Evolutionary conservation across 2,797 vertebrate species (phyloP).

Genomic region (Brachyrhaphis roseni): DNA sequence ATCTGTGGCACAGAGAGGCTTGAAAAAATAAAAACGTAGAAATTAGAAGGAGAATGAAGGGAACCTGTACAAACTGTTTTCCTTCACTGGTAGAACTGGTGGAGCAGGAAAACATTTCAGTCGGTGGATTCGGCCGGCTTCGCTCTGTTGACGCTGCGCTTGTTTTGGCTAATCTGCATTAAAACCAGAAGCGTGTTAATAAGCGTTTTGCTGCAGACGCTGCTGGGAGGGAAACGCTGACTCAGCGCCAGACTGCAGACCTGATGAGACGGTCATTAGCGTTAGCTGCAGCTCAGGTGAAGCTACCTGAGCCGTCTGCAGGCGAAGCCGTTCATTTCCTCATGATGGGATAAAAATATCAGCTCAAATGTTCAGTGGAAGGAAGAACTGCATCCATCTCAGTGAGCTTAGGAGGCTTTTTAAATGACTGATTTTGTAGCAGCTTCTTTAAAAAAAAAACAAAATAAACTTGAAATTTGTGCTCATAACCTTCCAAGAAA

Average conservation of each 20-base stretch:
- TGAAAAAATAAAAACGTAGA: background rate
- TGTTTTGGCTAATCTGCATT: background rate
- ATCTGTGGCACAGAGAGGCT: background rate
- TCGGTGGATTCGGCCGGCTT: background rate
- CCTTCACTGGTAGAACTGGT: too few relatives aligned
- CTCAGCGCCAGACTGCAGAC: conserved; percentile 33
- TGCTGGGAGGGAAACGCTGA: conserved; percentile 38
- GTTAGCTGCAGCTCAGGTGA: conserved; percentile 48
- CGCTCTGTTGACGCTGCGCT: background rate
- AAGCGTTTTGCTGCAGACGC: conserved; percentile 14
- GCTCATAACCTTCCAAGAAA: too few relatives aligned
- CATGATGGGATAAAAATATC: background rate
- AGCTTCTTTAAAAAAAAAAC: too few relatives aligned
- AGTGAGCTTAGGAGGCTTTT: too few relatives aligned
- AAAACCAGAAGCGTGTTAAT: conserved; percentile 9
- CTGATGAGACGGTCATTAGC: conserved; percentile 28
- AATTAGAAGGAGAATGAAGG: background rate
- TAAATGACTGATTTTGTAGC: too few relatives aligned
- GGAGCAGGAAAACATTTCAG: background rate
- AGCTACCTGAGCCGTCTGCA: background rate
- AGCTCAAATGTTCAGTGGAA: background rate
- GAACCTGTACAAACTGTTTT: background rate
- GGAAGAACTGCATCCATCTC: too few relatives aligned
- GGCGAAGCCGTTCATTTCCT: background rate
- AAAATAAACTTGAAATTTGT: too few relatives aligned